These are phyloP conservation scores for Harpagus bidentatus DNA, from an alignment of 2,113 vertebrate species.

Conservation along the genomic window DNA sequence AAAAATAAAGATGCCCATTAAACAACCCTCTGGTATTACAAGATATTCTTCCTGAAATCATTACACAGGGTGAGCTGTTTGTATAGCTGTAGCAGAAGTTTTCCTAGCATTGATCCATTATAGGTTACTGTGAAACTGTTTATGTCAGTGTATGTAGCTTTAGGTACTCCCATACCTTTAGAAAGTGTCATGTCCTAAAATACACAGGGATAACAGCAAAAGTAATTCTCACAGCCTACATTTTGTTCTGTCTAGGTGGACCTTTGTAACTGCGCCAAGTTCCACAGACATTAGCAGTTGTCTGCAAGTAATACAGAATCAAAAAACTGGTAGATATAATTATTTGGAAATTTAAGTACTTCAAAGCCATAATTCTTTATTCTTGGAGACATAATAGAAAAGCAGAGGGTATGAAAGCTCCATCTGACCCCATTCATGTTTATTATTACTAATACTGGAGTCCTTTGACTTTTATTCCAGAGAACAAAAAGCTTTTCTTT, in stretches of 20 bases:
- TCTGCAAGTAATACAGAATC: background rate
- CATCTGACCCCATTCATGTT: background rate
- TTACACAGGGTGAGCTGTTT: background rate
- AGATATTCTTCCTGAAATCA: background rate
- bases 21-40: background rate
- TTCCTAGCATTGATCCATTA: background rate
- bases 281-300: background rate
- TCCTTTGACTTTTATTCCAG: background rate
- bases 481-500: background rate
- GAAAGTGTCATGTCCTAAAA: background rate
- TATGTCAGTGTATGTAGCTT: background rate
- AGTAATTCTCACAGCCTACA: background rate
- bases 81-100: background rate
- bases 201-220: background rate
- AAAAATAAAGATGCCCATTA: constrained; percentile 23
- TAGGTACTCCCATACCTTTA: background rate
- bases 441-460: background rate
- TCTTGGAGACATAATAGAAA: background rate
- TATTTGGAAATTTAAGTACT: background rate
- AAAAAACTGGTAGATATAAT: background rate
- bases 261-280: background rate
- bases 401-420: background rate
- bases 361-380: background rate
- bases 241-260: background rate
- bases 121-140: background rate